Conservation (phyloP, 2,888 invertebrate species). For the Phasia obesa region DNA sequence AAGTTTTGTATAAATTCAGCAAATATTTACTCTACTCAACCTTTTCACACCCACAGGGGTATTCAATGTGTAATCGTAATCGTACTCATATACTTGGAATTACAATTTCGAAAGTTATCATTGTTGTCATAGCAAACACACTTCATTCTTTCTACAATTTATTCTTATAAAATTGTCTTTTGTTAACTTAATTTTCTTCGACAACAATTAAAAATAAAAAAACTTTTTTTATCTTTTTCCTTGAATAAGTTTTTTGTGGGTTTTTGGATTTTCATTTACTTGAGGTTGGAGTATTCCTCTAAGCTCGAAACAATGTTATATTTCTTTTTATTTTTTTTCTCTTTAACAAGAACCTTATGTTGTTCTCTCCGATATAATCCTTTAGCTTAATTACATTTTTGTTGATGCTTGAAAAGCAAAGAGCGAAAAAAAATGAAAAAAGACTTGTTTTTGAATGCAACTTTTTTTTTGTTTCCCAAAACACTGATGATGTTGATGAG, state of each 20-base stretch:
- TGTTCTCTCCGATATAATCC: conserved; percentile 63
- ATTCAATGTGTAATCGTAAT: background rate
- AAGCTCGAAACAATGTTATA: conserved; percentile 24
- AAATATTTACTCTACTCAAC: conserved; percentile 15
- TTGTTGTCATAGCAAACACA: conserved; percentile 31
- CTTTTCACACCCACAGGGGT: conserved; percentile 23
- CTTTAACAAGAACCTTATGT: conserved; percentile 49
- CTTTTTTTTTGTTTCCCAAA: background rate
- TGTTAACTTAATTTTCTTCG: conserved; percentile 17
- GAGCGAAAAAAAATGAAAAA: background rate
- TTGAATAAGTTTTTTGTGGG: conserved; percentile 12
- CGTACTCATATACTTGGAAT: background rate
- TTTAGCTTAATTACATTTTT: conserved; percentile 69
- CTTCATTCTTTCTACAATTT: conserved; percentile 16
- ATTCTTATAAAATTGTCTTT: background rate
- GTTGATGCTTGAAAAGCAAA: conserved; percentile 8
- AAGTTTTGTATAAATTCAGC: conserved; percentile 1
- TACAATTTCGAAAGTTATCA: conserved; percentile 2
- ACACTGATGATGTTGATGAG: background rate
- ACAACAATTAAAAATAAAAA: background rate
- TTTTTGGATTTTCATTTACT: conserved; percentile 29
- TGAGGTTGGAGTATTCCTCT: no score
- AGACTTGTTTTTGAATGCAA: background rate
- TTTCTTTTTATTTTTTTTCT: no score
- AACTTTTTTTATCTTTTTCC: conserved; percentile 29